Conservation (phyloP, 2,113 vertebrate species). For the Rhineura floridana region DNA sequence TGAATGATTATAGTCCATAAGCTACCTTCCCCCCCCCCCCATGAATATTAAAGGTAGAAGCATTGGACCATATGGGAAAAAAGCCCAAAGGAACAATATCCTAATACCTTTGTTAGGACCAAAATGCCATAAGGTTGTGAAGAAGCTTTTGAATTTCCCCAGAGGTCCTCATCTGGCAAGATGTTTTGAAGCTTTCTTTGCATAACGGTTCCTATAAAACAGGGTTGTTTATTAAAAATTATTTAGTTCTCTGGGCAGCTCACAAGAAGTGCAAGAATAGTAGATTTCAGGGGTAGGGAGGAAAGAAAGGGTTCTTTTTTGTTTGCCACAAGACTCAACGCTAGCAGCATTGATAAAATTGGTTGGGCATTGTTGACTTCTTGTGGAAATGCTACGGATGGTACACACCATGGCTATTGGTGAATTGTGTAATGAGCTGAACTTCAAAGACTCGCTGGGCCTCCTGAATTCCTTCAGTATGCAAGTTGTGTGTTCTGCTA, state of each 20-base stretch:
- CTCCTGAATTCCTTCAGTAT: neutral
- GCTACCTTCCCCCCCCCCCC: neutral
- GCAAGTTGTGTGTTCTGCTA: neutral
- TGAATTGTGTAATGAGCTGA: constrained; percentile 15
- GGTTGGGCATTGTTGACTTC: neutral
- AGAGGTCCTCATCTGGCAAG: neutral
- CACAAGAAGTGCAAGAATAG: neutral
- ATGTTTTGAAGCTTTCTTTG: neutral
- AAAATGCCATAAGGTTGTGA: neutral
- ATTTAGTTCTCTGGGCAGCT: neutral
- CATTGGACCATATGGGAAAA: neutral
- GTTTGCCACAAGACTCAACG: fast-evolving
- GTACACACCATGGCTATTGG: neutral
- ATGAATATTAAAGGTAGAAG: too few relatives aligned
- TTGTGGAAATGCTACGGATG: constrained; percentile 17
- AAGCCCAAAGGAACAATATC: neutral
- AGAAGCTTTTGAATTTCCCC: neutral
- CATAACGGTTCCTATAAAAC: too few relatives aligned
- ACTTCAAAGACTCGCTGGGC: constrained; percentile 35
- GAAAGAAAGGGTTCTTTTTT: neutral
- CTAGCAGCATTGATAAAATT: neutral
- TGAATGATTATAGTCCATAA: neutral
- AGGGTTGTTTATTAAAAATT: too few relatives aligned
- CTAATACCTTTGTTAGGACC: neutral
- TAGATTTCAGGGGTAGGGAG: neutral